A percentile compares a stretch with the other conserved stretches of the same genome.
These are phyloP conservation scores for Hypomesus transpacificus DNA, from an alignment of 2,113 vertebrate species.

Conservation along the genomic window DNA sequence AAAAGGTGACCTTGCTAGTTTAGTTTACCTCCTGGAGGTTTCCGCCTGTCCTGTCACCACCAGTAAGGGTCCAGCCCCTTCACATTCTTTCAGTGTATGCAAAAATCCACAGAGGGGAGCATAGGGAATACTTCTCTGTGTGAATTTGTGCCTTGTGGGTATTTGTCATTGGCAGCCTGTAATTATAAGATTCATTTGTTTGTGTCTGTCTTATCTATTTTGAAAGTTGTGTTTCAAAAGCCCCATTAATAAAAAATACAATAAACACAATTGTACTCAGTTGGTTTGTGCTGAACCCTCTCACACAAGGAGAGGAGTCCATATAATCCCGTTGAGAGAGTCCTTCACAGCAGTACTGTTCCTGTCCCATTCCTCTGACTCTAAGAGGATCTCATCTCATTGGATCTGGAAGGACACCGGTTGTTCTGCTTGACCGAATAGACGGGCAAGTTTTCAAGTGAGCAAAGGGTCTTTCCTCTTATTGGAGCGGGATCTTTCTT, in stretches of 20 bases:
- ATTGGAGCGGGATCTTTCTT: too few species aligned
- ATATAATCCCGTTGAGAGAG: too few species aligned
- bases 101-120: neutral
- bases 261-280: neutral
- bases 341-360: too few species aligned
- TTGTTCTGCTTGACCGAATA: too few species aligned
- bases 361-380: too few species aligned
- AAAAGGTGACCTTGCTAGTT: conserved; percentile 53
- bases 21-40: conserved; percentile 55
- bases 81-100: conserved; percentile 42
- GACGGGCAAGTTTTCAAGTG: too few species aligned
- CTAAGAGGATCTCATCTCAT: too few species aligned
- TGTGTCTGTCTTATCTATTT: conserved; percentile 8
- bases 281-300: neutral
- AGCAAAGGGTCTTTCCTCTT: too few species aligned
- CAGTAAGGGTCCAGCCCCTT: conserved; percentile 19
- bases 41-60: conserved; percentile 47
- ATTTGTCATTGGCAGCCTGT: conserved; percentile 7
- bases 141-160: neutral
- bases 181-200: conserved; percentile 34
- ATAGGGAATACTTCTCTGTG: neutral
- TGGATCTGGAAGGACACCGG: too few species aligned
- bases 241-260: neutral
- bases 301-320: too few species aligned
- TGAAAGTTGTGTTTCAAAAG: conserved; percentile 6